Conservation (phyloP, 2,888 invertebrate species). For the Mythimna impura region DNA sequence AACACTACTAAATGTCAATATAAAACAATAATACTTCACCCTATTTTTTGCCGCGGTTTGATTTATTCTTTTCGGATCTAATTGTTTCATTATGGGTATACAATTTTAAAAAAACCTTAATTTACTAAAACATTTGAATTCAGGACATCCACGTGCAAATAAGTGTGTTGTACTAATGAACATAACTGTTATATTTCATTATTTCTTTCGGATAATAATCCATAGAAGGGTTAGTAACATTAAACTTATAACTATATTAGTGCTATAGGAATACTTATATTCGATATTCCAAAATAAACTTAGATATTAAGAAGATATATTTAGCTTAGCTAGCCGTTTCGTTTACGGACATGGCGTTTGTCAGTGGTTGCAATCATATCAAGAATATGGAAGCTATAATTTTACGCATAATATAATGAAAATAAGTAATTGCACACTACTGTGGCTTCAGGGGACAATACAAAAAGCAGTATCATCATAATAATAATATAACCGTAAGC, state of each 20-base stretch:
- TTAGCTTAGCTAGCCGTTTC: neutral
- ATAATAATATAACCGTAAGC: neutral
- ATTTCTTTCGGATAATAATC: neutral
- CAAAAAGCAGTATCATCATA: neutral
- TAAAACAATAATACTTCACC: neutral
- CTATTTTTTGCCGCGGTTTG: too few relatives aligned
- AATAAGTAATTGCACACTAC: neutral
- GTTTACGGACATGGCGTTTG: neutral
- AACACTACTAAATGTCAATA: neutral
- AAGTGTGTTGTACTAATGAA: constrained; percentile 1
- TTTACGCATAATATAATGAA: neutral
- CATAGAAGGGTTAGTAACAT: neutral
- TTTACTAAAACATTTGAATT: neutral
- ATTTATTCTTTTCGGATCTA: neutral
- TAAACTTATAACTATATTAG: neutral
- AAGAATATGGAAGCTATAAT: neutral
- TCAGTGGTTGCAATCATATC: neutral
- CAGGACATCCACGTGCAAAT: constrained; percentile 2
- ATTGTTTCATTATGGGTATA: neutral
- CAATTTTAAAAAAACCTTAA: neutral
- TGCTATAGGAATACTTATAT: neutral
- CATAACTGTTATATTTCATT: neutral
- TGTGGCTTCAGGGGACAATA: neutral
- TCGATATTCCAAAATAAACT: neutral
- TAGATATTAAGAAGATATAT: neutral